phyloP scores from a whole-genome alignment of 2,113 vertebrate species.

The Microcebus murinus region DNA sequence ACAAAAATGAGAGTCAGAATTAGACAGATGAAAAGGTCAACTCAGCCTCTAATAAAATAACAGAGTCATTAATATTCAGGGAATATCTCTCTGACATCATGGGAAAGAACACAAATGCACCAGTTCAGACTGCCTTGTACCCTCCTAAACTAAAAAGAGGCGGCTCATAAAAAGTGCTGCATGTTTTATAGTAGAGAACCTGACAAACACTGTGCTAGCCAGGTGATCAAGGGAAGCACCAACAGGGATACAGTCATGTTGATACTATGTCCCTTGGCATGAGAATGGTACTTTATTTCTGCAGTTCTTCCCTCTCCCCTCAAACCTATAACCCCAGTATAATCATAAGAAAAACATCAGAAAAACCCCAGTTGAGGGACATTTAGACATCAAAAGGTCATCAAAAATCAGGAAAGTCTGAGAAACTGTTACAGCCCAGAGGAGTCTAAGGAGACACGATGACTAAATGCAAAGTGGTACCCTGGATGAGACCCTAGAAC shows the following conservation, averaged over 20 bases:
- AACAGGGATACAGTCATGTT: neutral
- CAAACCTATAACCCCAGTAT: neutral
- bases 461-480: neutral
- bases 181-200: neutral
- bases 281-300: neutral
- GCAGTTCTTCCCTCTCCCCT: neutral
- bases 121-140: neutral
- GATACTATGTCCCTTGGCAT: neutral
- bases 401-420: neutral
- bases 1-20: slow-evolving; percentile 26
- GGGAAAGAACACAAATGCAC: neutral
- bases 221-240: neutral
- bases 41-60: slow-evolving; percentile 18
- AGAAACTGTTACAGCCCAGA: neutral
- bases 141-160: neutral
- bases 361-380: neutral
- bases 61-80: slow-evolving; percentile 34
- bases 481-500: neutral
- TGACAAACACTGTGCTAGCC: neutral
- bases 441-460: neutral
- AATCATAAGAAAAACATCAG: neutral
- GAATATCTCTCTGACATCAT: neutral
- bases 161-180: neutral
- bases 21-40: slow-evolving; percentile 50
- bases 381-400: neutral